A percentile compares a stretch with the other conserved stretches of the same genome.
phyloP scores from a whole-genome alignment of 1,140 invertebrate genomes.

The Micrasema longulum region DNA sequence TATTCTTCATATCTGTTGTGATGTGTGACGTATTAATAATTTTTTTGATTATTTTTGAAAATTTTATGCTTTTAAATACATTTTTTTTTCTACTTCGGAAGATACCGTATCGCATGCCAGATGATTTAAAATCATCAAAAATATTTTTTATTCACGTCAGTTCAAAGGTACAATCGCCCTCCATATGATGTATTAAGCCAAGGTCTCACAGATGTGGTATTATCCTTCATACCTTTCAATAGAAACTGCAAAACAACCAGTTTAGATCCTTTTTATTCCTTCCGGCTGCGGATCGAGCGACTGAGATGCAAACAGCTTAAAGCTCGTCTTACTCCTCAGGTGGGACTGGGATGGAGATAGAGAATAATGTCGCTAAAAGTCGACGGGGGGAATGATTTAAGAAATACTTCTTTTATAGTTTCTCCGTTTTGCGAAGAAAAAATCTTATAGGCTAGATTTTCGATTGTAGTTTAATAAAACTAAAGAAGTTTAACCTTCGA shows the following conservation, averaged over 20 bases:
- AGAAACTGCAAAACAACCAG: constrained; percentile 32
- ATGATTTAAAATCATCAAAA: too few relatives aligned
- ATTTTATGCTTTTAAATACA: too few relatives aligned
- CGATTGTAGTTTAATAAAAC: neutral
- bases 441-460: neutral
- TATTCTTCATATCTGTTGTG: too few relatives aligned
- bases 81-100: too few relatives aligned
- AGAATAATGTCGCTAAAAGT: constrained; percentile 26
- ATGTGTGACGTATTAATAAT: too few relatives aligned
- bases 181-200: neutral
- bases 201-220: constrained; percentile 20
- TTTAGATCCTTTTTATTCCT: constrained; percentile 32
- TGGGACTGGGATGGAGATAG: neutral
- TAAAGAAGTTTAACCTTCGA: too few relatives aligned
- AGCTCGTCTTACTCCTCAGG: neutral
- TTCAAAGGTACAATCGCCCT: constrained; percentile 12
- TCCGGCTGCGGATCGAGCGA: constrained; percentile 24
- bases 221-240: constrained; percentile 26
- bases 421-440: constrained; percentile 15
- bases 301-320: neutral
- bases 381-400: constrained; percentile 23
- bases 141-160: neutral
- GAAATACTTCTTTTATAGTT: constrained; percentile 27
- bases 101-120: too few relatives aligned
- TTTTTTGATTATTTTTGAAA: too few relatives aligned